Conservation (phyloP, 2,797 vertebrate species). For the Aphelocoma californica region DNA sequence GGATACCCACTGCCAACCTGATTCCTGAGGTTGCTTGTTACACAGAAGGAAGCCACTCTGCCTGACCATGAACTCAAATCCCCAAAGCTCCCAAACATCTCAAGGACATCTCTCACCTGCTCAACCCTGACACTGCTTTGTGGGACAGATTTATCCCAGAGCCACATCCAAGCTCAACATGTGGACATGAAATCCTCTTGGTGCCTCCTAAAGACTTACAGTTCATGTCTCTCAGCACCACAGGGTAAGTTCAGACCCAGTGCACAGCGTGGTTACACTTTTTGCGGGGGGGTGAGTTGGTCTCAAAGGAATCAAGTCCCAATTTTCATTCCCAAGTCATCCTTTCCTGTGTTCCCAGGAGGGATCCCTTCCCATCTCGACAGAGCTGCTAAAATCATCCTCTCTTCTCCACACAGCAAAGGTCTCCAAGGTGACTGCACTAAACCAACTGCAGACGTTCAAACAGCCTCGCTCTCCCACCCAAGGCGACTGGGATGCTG, state of each 20-base stretch:
- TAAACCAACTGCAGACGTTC: not conserved
- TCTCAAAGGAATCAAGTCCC: not conserved
- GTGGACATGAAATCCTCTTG: not conserved
- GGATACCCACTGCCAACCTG: not conserved
- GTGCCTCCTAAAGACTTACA: not conserved
- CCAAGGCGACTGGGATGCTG: not conserved
- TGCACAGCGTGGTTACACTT: rapidly evolving
- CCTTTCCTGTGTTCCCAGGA: not conserved
- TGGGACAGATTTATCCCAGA: not conserved
- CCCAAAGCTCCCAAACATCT: not conserved
- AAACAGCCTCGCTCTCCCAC: not conserved
- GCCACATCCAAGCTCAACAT: rapidly evolving
- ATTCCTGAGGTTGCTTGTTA: rapidly evolving
- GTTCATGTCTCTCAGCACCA: rapidly evolving
- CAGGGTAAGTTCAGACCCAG: not conserved
- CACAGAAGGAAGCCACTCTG: not conserved
- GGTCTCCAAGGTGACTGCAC: constrained; percentile 10
- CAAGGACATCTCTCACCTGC: not conserved
- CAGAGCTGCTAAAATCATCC: not conserved
- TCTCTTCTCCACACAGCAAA: not conserved
- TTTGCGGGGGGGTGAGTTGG: not conserved
- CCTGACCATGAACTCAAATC: not conserved
- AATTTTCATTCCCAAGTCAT: not conserved
- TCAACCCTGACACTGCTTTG: not conserved
- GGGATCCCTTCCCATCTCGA: not conserved